Evolutionary conservation across 1,140 invertebrate genomes (phyloP), one percentile per base, ranked within the genome.

Genomic region (Ganaspis sp.): DNA sequence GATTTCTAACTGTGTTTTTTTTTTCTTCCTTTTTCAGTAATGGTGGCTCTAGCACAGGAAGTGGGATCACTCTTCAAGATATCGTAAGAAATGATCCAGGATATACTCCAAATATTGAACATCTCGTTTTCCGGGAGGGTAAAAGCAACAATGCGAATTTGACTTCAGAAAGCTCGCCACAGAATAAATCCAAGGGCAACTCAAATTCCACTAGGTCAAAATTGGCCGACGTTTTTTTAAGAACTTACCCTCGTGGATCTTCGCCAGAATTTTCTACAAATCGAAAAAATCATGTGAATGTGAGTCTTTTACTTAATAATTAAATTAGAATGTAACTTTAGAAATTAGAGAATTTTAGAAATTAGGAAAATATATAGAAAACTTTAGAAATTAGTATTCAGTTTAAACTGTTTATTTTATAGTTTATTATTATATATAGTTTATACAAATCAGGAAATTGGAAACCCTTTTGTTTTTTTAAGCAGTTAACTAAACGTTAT

Each of bases 101-200:
- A 80, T 93, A 93, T 81, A 93, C 92, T 45, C 89, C 92, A 70
- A 93, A 93, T 83, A 93, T 93, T 83, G 93, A 93, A 81, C 92
- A 93, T 77, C 87, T 93, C 72, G 92, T 93, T 53, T 93, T 93
- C 77, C 92, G 91, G 12, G 88, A 90, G 69, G 87, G 91, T 49
- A 92, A 92, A 80, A 89, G 87, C 69, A 89, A 84, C 86, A 92
- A 88, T 87, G 88, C 87, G 76, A 91, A 87, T 88, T 86, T 87
- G 74, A 82, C 75, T 9, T 69, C 76, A 79, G 85, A 88, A 80
- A 82, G 82, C 78, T 84, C 85, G 17, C 81, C 87, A 34, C 70
- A 83, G 53, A 87, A 71, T 74, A 88, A 88, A 83, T 82, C 85
- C 64, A 85, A 87, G 53, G 74, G 79, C 64, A 88, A 86, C 77